Evolutionary conservation across 2,113 vertebrate genomes (phyloP).

Genomic region (Malurus elegans): DNA sequence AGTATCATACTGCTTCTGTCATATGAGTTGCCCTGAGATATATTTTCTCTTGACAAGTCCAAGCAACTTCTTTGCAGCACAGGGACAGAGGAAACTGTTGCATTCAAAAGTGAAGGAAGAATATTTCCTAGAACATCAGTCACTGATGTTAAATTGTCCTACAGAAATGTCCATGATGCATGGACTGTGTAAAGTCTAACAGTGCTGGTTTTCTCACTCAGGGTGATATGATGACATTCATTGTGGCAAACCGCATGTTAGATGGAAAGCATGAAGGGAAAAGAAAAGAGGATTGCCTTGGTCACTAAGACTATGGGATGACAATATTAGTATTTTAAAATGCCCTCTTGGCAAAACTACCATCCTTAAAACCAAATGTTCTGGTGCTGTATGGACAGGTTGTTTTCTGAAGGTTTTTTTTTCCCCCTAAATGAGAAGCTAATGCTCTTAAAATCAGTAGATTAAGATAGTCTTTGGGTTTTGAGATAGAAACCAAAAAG

Average conservation of each 20-base stretch:
- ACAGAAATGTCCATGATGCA: not conserved
- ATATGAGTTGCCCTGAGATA: not conserved
- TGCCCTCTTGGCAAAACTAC: not conserved
- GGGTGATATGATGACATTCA: rapidly evolving
- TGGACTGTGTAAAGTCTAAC: not conserved
- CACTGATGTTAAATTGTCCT: not conserved
- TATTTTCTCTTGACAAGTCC: not conserved
- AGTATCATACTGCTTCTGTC: not conserved
- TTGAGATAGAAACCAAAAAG: not conserved
- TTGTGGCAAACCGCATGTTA: not conserved
- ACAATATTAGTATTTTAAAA: not conserved
- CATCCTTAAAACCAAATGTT: not conserved
- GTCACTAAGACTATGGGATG: not conserved
- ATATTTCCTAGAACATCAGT: not conserved
- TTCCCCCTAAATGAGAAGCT: not conserved
- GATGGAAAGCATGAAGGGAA: not conserved
- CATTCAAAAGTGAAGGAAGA: not conserved
- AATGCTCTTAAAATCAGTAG: not conserved
- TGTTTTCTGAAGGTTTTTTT: not conserved
- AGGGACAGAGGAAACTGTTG: not conserved
- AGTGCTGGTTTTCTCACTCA: not conserved
- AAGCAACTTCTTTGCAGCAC: not conserved
- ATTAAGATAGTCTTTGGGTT: not conserved
- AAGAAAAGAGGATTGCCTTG: not conserved
- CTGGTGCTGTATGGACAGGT: not conserved